Evolutionary conservation across 1,140 invertebrate species (phyloP), one percentile per base, ranked within the genome.

Genomic region (Ruditapes philippinarum): DNA sequence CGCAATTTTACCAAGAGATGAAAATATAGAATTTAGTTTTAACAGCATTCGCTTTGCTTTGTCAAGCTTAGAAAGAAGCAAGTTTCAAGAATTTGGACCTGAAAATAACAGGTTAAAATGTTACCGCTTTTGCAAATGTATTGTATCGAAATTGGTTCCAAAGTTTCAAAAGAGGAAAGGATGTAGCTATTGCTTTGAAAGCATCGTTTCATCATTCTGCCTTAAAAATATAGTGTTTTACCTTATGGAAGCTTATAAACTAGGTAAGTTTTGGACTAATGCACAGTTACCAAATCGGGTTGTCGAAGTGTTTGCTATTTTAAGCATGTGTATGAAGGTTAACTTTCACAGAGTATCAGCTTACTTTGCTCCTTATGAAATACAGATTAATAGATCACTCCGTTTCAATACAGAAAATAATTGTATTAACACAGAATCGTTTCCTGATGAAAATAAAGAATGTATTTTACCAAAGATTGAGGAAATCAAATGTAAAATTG

Each of bases 221-320:
- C 25, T 78, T n/a, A 78, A 54, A 49, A 78, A 78, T 33, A 78
- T 51, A 19, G 45, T 78, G 17, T 49, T 78, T 17, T 78, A 51
- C 25, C 31, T 78, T 45, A 54, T 78, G 36, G 45, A n/a, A 33
- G 7, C 25, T 28, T 54, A 78, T 28, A 78, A 54, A 78, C 28
- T 28, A 4, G 74, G 54, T 31, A 14, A 19, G 17, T 14, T 19
- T 17, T 78, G 74, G 74, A 51, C 74, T 57, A 17, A 1, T 3
- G 45, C 31, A 19, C 25, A 78, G 33, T 1, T 78, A 0, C 42
- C 45, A 31, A 78, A 78, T 28, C 31, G 74, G 54, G 49, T 78
- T 9, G 31, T 51, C 17, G 74, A 78, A 78, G 74, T 78, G 5
- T 78, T 78, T 22, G 7, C 1, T 28, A 54, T 78, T 12, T 28